Evolutionary conservation across 2,888 invertebrate genomes (phyloP).

Genomic region (Aspidapion aeneum): DNA sequence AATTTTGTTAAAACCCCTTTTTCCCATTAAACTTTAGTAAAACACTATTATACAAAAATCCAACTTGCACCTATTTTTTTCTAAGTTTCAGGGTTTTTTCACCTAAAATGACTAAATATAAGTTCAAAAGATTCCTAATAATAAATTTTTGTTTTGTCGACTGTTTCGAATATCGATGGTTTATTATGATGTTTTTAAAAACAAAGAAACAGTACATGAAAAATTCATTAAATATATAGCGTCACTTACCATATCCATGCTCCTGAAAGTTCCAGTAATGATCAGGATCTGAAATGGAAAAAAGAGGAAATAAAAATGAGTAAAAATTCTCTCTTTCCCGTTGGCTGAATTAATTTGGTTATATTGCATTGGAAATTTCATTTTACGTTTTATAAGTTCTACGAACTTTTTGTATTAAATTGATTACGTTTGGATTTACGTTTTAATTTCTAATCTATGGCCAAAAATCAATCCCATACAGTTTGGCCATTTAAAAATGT

Average conservation of each 20-base stretch:
- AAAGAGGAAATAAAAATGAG: not conserved
- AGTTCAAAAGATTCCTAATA: no score
- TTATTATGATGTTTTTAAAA: no score
- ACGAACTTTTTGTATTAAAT: not conserved
- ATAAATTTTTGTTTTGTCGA: no score
- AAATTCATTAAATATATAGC: not conserved
- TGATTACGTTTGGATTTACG: not conserved
- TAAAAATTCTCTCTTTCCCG: not conserved
- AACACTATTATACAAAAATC: no score
- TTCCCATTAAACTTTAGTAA: no score
- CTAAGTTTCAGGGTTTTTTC: no score
- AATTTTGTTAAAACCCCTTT: no score
- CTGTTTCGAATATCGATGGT: no score
- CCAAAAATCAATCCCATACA: not conserved
- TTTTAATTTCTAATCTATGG: not conserved
- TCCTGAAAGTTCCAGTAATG: conserved; percentile 24
- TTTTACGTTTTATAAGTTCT: not conserved
- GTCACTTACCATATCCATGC: conserved; percentile 24
- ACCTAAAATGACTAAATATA: no score
- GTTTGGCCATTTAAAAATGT: not conserved
- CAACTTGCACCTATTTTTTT: no score
- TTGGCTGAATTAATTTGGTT: not conserved
- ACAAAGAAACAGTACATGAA: not conserved
- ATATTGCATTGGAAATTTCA: not conserved
- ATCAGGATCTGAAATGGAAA: conserved; percentile 25